Conservation (phyloP, 1,140 invertebrate species). For the Hetaerina americana region DNA sequence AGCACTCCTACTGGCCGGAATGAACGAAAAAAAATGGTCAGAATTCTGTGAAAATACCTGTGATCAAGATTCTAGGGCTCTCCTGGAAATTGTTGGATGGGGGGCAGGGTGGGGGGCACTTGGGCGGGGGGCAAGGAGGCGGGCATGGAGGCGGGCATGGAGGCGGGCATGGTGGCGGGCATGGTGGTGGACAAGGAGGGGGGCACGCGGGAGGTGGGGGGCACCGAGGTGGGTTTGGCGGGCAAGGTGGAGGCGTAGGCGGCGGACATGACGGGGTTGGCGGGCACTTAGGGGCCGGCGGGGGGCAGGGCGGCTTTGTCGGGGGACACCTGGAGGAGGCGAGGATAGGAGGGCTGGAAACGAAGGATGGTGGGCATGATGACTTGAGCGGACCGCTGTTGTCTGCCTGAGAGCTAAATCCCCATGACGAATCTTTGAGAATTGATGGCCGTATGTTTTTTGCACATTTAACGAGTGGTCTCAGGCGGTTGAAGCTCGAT, state of each 20-base stretch:
- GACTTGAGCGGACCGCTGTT: neutral
- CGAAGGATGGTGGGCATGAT: neutral
- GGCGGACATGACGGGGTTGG: neutral
- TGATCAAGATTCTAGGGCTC: conserved; percentile 16
- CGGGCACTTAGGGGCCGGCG: too few species aligned
- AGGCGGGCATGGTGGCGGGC: neutral
- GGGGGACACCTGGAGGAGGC: neutral
- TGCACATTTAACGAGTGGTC: neutral
- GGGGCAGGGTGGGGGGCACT: neutral
- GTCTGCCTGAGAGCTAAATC: neutral
- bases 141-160: neutral
- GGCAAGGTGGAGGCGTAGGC: neutral
- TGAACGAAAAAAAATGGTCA: too few species aligned
- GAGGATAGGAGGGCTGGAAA: neutral
- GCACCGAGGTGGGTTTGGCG: neutral
- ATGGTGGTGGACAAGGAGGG: neutral
- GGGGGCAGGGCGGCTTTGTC: neutral
- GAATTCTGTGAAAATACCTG: conserved; percentile 10
- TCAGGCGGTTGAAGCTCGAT: neutral
- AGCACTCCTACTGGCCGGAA: too few species aligned
- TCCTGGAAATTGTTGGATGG: conserved; percentile 1
- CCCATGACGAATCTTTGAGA: neutral
- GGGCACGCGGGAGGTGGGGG: neutral
- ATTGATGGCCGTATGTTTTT: neutral
- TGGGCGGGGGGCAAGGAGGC: neutral